A percentile compares a stretch with the other conserved stretches of the same genome.
Evolutionary conservation across 1,140 invertebrate species (phyloP).

Genomic region (Orchestia grillus): DNA sequence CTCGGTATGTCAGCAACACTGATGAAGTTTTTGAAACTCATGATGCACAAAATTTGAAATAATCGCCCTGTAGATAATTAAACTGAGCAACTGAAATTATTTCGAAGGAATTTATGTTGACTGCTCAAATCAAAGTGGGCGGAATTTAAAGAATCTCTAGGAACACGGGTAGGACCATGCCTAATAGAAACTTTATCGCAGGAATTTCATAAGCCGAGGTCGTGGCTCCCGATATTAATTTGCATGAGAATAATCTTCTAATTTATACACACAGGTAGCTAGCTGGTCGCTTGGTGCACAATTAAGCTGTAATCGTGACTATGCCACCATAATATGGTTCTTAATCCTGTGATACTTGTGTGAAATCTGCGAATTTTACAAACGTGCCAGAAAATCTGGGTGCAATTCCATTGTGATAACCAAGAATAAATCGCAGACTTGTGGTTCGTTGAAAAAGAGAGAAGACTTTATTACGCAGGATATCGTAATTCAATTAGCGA

Average conservation of each 20-base stretch:
- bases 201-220: conserved; percentile 33
- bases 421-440: not conserved
- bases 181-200: not conserved
- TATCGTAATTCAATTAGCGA: not conserved
- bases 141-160: not conserved
- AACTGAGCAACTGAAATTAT: not conserved
- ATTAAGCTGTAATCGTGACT: not conserved
- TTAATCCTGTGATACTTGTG: not conserved
- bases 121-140: not conserved
- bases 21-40: not conserved
- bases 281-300: not conserved
- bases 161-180: not conserved
- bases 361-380: not conserved
- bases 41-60: not conserved
- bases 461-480: not conserved
- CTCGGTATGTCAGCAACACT: not conserved
- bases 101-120: not conserved
- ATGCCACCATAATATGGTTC: not conserved
- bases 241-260: not conserved
- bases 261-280: not conserved
- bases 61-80: not conserved
- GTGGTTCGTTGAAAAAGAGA: not conserved
- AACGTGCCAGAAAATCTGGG: not conserved
- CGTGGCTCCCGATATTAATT: not conserved
- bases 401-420: not conserved